phyloP scores from a whole-genome alignment of 2,797 vertebrate species.

The Gobionotothen gibberifrons region DNA sequence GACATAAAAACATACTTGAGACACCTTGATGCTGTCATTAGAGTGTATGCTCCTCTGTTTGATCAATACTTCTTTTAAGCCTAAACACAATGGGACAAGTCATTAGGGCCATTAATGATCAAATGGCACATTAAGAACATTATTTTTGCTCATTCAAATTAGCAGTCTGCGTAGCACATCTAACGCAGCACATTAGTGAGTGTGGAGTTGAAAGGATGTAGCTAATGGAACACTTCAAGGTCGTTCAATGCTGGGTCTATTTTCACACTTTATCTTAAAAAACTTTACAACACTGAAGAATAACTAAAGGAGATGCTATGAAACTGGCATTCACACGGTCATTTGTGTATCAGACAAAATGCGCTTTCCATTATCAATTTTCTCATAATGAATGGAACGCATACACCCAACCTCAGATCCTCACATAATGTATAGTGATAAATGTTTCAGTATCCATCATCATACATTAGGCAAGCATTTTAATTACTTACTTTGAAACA shows the following conservation, averaged over 20 bases:
- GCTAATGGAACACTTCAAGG: slow-evolving; percentile 38
- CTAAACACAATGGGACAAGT: slow-evolving; percentile 30
- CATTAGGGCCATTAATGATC: slow-evolving; percentile 54
- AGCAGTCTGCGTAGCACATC: neutral
- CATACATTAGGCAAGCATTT: too few species aligned
- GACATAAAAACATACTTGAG: slow-evolving; percentile 12
- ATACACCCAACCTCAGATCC: neutral
- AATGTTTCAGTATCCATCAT: too few species aligned
- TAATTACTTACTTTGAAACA: too few species aligned
- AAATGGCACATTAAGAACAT: slow-evolving; percentile 15
- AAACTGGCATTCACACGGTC: neutral
- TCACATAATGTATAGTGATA: neutral
- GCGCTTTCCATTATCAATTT: neutral
- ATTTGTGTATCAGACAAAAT: neutral
- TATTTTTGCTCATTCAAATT: slow-evolving; percentile 16
- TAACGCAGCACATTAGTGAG: slow-evolving; percentile 23
- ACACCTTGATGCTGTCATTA: slow-evolving; percentile 16
- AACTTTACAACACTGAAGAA: neutral
- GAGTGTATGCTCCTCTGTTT: neutral
- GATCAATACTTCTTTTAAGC: slow-evolving; percentile 51
- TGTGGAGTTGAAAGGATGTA: slow-evolving; percentile 20
- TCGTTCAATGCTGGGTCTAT: slow-evolving; percentile 2
- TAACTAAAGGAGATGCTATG: neutral
- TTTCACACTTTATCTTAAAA: neutral
- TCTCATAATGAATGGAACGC: neutral